phyloP scores from a whole-genome alignment of 2,113 vertebrate species.

The Antechinus stuartii region DNA sequence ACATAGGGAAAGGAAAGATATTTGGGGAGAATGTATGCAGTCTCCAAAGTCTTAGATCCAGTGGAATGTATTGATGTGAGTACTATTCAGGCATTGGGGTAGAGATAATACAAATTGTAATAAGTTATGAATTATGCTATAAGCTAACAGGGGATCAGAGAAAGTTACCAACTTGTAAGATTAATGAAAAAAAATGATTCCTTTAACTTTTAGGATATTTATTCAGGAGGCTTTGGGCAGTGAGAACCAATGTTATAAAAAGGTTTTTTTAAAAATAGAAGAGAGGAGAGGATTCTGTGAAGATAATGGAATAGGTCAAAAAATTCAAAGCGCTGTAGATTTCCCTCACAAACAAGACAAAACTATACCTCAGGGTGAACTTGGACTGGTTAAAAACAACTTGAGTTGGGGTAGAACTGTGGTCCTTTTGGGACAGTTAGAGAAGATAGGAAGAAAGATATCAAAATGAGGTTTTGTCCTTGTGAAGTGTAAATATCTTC shows the following conservation, averaged over 20 bases:
- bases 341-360: too few species aligned
- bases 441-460: too few species aligned
- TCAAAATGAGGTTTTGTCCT: too few species aligned
- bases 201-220: not conserved
- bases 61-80: not conserved
- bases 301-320: too few species aligned
- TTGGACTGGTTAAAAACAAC: too few species aligned
- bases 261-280: not conserved
- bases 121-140: not conserved
- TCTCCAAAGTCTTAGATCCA: not conserved
- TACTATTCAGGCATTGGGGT: not conserved
- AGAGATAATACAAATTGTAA: not conserved
- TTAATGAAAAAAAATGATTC: not conserved
- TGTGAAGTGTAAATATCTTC: too few species aligned
- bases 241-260: not conserved
- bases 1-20: not conserved
- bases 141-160: not conserved
- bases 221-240: not conserved
- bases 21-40: not conserved
- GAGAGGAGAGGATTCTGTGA: not conserved
- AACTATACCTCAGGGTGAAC: too few species aligned
- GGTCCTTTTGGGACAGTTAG: too few species aligned
- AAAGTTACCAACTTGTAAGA: not conserved
- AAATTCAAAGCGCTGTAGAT: too few species aligned
- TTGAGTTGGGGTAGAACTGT: too few species aligned